A percentile compares a stretch with the other conserved stretches of the same genome.
Evolutionary conservation across 2,888 invertebrate species (phyloP).

Genomic region (Amorpha juglandis): DNA sequence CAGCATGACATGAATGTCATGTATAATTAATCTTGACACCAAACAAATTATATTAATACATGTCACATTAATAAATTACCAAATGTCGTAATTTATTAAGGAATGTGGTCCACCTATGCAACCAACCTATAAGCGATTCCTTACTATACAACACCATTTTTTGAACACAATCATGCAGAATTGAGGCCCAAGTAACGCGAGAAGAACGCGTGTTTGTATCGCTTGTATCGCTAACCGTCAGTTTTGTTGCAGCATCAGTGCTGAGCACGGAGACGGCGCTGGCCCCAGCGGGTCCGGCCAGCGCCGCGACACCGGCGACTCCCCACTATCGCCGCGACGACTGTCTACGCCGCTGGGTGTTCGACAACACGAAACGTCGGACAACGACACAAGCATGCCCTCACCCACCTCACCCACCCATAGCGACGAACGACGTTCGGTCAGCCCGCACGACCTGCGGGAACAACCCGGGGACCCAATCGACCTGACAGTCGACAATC

Average conservation of each 20-base stretch:
- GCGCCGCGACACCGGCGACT: constrained; percentile 27
- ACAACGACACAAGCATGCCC: constrained; percentile 33
- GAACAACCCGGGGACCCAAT: neutral
- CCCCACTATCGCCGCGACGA: constrained; percentile 42
- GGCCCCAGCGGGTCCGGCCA: neutral
- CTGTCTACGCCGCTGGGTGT: constrained; percentile 58
- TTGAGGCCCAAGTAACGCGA: too few species aligned
- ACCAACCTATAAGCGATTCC: too few species aligned
- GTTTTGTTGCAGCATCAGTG: constrained; percentile 53
- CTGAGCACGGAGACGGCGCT: constrained; percentile 52
- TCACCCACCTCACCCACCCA: neutral
- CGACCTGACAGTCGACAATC: neutral
- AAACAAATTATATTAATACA: too few species aligned
- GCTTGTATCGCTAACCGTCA: neutral
- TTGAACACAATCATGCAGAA: too few species aligned
- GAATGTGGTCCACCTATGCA: too few species aligned
- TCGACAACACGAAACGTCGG: constrained; percentile 51
- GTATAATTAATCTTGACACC: too few species aligned
- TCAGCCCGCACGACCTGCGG: neutral
- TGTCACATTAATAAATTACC: too few species aligned
- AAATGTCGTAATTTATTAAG: too few species aligned
- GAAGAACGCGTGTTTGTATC: neutral
- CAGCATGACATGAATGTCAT: too few species aligned
- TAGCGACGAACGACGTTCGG: neutral
- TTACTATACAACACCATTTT: too few species aligned